phyloP scores from a whole-genome alignment of 2,113 vertebrate genomes.

The Mesitornis unicolor region DNA sequence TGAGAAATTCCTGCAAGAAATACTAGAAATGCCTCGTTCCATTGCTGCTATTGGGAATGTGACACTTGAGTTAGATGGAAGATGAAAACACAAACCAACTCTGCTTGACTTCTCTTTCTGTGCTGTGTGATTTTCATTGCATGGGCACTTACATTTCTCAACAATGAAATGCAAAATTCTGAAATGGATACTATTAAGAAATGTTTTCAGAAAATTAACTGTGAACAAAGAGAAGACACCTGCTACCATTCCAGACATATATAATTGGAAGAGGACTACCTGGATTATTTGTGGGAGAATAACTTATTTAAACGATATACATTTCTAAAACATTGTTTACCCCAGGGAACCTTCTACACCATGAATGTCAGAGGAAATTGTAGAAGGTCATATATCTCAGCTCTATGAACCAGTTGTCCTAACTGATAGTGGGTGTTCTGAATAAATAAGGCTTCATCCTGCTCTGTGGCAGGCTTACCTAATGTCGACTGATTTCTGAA shows the following conservation, averaged over 20 bases:
- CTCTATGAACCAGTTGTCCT: not conserved
- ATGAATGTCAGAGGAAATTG: not conserved
- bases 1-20: not conserved
- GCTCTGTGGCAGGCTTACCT: not conserved
- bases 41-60: not conserved
- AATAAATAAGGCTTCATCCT: not conserved
- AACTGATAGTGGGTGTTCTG: not conserved
- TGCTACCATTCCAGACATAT: not conserved
- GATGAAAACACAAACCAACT: not conserved
- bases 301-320: not conserved
- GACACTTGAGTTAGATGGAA: not conserved
- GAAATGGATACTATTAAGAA: not conserved
- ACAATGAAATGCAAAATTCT: not conserved
- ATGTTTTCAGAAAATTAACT: not conserved
- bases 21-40: not conserved
- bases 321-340: constrained; percentile 11
- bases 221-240: not conserved
- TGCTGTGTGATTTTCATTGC: not conserved
- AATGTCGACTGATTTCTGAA: not conserved
- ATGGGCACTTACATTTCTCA: not conserved
- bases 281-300: not conserved
- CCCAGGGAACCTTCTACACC: not conserved
- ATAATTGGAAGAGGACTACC: not conserved
- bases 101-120: not conserved
- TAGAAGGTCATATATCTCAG: constrained; percentile 3